A percentile compares a stretch with the other conserved stretches of the same genome.
phyloP scores from a whole-genome alignment of 1,140 invertebrate species.

The Conus ventricosus region DNA sequence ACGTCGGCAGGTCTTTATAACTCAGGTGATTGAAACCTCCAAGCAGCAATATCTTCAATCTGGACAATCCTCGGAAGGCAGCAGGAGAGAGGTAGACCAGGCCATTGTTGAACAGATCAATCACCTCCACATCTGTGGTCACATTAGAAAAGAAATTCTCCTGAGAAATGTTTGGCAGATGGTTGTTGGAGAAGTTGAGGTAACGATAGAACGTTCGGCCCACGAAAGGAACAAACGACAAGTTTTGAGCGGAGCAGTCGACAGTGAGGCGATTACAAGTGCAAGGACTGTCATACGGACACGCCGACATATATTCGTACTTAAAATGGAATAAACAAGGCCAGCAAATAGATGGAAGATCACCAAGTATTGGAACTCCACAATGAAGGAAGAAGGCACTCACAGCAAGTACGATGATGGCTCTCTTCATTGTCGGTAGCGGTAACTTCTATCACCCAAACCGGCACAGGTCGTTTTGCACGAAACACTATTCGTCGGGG shows the following conservation, averaged over 20 bases:
- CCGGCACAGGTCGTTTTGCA: no score
- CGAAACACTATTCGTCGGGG: no score
- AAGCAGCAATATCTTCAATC: background rate
- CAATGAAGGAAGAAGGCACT: no score
- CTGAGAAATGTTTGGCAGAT: background rate
- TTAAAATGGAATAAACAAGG: no score
- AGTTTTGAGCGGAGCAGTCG: background rate
- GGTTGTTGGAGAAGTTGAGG: background rate
- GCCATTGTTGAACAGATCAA: constrained; percentile 1
- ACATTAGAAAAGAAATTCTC: background rate
- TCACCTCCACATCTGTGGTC: background rate
- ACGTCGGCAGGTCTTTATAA: background rate
- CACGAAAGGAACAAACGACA: background rate
- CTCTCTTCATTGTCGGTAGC: no score
- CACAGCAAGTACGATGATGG: no score
- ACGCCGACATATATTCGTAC: no score
- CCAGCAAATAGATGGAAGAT: no score
- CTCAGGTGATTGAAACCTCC: background rate
- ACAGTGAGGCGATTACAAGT: background rate
- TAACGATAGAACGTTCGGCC: background rate
- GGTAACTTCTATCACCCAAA: no score
- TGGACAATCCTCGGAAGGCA: background rate
- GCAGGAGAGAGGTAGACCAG: background rate
- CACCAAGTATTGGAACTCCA: no score
- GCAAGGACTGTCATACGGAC: background rate